Evolutionary conservation across 2,888 invertebrate genomes (phyloP), one percentile per base, ranked within the genome.

Genomic region (Andrena bicolor): DNA sequence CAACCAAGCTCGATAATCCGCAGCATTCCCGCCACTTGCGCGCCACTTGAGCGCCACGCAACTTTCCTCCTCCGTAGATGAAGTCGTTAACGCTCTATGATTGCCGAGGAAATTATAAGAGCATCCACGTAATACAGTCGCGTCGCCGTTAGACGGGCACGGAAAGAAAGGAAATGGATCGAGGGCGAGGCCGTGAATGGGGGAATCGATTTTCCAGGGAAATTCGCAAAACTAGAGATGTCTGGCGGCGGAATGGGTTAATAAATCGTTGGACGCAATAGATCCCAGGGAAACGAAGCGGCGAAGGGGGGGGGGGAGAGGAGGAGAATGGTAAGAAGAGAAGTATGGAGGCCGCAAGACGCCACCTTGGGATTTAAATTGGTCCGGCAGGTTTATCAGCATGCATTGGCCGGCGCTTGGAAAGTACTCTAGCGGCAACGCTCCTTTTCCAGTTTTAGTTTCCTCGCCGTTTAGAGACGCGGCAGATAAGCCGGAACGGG

Each of bases 301-400:
- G 32, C 13, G 56, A 35, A 53, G n/a, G 10, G 26, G 6, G 4
- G 20, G 26, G 8, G 3, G 49, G 1, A 1, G 23, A 1, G 2
- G 1, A 41, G 32, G 41, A 6, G 4, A 28, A 56, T 1, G 10
- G 51, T 20, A 20, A 16, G 53, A 48, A 49, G 20, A 49, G 35
- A 53, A 48, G 60, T 13, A 20, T 35, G 49, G 48, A 58, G 65
- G 69, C 35, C 76, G 41, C 60, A 76, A 41, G 70, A 74, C 60
- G 78, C 81, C 84, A 78, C 84, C 77, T 80, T 80, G 70, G 83
- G 83, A 88, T 88, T 91, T 90, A 85, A 89, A 88, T 90, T 86
- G 87, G 78, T 85, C 83, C 84, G 71, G 72, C 60, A 80, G 84
- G 84, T 89, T 88, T 91, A 89, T 90, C 91, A 87, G 87, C 87